Evolutionary conservation across 2,797 vertebrate species (phyloP).

Genomic region (Platyrinchus mystaceus): DNA sequence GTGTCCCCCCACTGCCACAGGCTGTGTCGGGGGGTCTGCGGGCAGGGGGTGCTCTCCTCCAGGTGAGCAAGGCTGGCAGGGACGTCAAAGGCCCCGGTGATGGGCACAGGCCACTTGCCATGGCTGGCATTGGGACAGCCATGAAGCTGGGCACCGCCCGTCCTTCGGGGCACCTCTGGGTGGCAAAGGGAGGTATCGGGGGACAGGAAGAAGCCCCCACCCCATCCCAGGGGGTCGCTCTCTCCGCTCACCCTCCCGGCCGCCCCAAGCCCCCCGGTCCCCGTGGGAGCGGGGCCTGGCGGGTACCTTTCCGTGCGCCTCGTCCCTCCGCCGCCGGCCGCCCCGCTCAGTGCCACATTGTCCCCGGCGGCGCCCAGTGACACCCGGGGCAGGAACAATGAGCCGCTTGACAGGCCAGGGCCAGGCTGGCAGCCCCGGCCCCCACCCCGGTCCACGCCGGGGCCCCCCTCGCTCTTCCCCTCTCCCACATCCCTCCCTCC

Average conservation of each 20-base stretch:
- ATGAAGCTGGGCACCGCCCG: not conserved
- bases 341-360: constrained; percentile 78
- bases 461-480: constrained; percentile 73
- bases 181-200: not conserved
- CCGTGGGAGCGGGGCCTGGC: not conserved
- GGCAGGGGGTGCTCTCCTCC: not conserved
- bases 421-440: constrained; percentile 74
- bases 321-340: constrained; percentile 14
- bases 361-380: constrained; percentile 62
- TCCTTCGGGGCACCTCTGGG: not conserved
- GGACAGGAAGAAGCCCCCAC: not conserved
- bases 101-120: constrained; percentile 24
- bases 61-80: not conserved
- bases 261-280: not conserved
- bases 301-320: constrained; percentile 36
- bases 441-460: constrained; percentile 51
- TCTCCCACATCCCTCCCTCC: constrained; percentile 80
- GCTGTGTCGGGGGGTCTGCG: not conserved
- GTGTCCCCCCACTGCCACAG: not conserved
- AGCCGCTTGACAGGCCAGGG: constrained; percentile 77
- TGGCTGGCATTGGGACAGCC: not conserved
- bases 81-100: not conserved
- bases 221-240: not conserved
- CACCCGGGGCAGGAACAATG: constrained; percentile 78
- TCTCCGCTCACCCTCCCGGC: not conserved